Percentiles rank a stretch among this genome's conserved stretches.
Conservation (phyloP, 2,113 vertebrate species). For the Panurus biarmicus region DNA sequence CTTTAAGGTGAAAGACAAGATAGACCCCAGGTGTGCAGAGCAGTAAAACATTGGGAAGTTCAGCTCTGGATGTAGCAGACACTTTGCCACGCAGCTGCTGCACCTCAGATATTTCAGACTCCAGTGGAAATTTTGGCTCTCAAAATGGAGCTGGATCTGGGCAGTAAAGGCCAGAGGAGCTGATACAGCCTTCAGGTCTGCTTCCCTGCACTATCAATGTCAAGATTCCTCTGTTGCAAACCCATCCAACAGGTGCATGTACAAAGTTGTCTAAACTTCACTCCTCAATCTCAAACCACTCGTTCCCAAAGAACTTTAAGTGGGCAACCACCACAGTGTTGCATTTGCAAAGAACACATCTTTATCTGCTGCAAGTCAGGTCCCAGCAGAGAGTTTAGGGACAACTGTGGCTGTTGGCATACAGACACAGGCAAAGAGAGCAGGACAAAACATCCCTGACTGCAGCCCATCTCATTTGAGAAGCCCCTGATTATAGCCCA, state of each 20-base stretch:
- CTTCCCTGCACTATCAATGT: neutral
- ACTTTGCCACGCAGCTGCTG: accelerated
- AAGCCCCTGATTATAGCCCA: neutral
- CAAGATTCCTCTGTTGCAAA: neutral
- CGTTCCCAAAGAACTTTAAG: neutral
- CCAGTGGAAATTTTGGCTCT: neutral
- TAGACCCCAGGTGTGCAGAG: neutral
- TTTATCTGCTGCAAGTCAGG: neutral
- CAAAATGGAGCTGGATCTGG: neutral
- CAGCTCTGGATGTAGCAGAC: neutral
- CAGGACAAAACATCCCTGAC: neutral
- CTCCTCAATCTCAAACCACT: neutral
- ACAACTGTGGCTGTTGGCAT: neutral
- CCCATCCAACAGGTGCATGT: neutral
- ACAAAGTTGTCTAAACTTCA: neutral
- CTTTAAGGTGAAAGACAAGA: neutral
- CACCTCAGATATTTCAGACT: neutral
- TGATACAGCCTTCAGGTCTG: neutral
- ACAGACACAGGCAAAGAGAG: neutral
- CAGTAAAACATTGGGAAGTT: neutral
- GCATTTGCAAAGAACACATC: neutral
- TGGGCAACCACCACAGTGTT: neutral
- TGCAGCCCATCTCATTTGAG: neutral
- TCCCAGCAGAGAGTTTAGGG: neutral
- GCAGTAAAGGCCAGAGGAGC: neutral